These are phyloP conservation scores for Anguilla anguilla DNA, from an alignment of 2,797 vertebrate genomes.

Conservation along the genomic window DNA sequence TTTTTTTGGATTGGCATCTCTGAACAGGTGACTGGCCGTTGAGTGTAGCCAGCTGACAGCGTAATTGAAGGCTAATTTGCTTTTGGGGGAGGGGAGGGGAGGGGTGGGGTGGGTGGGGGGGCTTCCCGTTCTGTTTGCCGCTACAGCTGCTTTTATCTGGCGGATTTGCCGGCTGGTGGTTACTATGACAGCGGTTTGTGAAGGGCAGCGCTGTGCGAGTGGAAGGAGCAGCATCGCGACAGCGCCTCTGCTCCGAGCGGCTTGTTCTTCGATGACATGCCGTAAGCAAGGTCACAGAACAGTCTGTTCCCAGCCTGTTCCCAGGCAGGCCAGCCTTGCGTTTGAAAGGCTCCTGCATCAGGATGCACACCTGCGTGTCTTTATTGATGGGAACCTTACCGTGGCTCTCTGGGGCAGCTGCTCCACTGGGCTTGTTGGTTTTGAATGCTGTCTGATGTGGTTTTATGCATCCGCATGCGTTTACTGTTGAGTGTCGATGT, in stretches of 20 bases:
- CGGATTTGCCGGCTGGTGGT: neutral
- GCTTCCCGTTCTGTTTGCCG: constrained; percentile 16
- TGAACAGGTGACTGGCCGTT: constrained; percentile 21
- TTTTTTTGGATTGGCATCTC: neutral
- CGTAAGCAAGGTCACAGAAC: constrained; percentile 2
- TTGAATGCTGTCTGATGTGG: neutral
- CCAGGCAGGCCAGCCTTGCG: neutral
- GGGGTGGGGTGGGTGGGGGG: too few relatives aligned
- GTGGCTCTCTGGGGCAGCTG: neutral
- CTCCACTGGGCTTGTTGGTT: neutral
- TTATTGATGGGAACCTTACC: neutral
- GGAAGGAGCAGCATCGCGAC: constrained; percentile 22
- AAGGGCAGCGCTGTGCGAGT: constrained; percentile 33
- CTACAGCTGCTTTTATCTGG: neutral
- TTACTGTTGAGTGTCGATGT: neutral
- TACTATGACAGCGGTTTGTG: neutral
- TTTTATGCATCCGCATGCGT: neutral
- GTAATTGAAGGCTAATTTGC: constrained; percentile 18
- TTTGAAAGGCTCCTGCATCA: constrained; percentile 50
- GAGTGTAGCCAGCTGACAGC: neutral
- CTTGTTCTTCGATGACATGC: neutral
- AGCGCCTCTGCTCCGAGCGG: neutral
- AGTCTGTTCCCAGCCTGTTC: neutral
- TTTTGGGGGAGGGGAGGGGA: neutral
- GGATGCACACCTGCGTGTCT: neutral